Evolutionary conservation across 2,888 invertebrate genomes (phyloP), one percentile per base, ranked within the genome.

Genomic region (Norana najaformis): DNA sequence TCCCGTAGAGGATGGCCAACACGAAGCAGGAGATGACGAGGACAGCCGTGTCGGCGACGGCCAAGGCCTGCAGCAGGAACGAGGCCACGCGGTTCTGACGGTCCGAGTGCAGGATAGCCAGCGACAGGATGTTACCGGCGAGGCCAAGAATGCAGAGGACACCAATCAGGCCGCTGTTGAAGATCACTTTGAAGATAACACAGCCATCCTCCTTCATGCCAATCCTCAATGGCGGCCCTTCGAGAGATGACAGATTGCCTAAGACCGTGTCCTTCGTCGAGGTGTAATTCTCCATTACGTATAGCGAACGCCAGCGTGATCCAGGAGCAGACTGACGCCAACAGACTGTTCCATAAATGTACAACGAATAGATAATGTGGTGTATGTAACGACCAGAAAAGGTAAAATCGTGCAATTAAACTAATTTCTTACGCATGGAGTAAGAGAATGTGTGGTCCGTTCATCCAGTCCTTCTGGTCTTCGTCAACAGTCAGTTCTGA

Each of bases 61-160:
- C 92, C 89, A 92, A 88, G 23, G 91, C 89, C 91, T 92, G 91
- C 34, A 92, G 91, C 82, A 92, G 90, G 83, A 92, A 91, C 20
- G 90, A 83, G n/a, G 92, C 92, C 69, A 91, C 92, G 39, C 89
- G 88, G 89, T 90, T 90, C 53, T 88, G 35, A 14, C 83, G 37
- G 69, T 91, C 91, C 30, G 53, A 90, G 38, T 90, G 91, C 37
- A 92, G 90, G 14, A 92, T 90, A 0, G 91, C 30, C 41, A 92
- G 90, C 36, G 91, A 92, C 41, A 92, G 41, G 30, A 90, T 90
- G 90, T 92, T 92, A n/a, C 92, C 92, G 37, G 90, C 83, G 30
- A 92, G 30, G 39, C 92, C 92, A 30, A 91, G 88, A 38, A 92
- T 83, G 89, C 92, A 92, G 69, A 92, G 83, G 14, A 83, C 35